Percentiles rank a stretch among this genome's conserved stretches.
Conservation (phyloP, 2,888 invertebrate genomes). For the Caenorhabditis panamensis region DNA sequence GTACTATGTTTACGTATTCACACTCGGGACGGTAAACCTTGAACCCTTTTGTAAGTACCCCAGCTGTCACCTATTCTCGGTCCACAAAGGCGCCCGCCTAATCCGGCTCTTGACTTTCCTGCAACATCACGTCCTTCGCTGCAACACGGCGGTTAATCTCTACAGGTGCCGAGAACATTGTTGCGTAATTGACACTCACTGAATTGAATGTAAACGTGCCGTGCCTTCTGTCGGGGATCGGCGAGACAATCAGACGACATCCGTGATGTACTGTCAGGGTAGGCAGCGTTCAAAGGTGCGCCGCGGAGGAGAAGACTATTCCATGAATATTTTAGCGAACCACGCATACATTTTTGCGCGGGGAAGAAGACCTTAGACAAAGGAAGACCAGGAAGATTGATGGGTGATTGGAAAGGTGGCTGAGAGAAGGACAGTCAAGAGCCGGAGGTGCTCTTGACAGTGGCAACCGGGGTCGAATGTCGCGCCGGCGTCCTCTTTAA, state of each 20-base stretch:
- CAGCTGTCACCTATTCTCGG: slow-evolving; percentile 41
- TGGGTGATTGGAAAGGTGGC: slow-evolving; percentile 30
- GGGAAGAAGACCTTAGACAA: slow-evolving; percentile 12
- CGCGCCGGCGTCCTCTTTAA: slow-evolving; percentile 38
- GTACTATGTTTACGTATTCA: slow-evolving; percentile 2
- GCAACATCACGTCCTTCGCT: slow-evolving; percentile 34
- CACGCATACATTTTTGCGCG: slow-evolving; percentile 37
- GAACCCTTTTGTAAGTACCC: slow-evolving; percentile 53
- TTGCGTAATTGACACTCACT: slow-evolving; percentile 46
- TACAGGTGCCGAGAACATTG: slow-evolving; percentile 39
- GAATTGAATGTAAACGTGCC: background rate
- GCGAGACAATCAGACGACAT: slow-evolving; percentile 4
- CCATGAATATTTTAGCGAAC: slow-evolving; percentile 53
- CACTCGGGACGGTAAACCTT: slow-evolving; percentile 23
- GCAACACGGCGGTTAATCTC: slow-evolving; percentile 32
- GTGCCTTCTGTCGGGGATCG: slow-evolving; percentile 10
- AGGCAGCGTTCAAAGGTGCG: slow-evolving; percentile 39
- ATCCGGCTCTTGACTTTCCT: slow-evolving; percentile 55
- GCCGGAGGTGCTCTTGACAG: slow-evolving; percentile 14
- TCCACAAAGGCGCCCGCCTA: slow-evolving; percentile 25
- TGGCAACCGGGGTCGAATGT: slow-evolving; percentile 22
- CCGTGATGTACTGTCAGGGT: slow-evolving; percentile 22
- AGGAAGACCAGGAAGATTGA: slow-evolving; percentile 50
- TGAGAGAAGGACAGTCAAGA: slow-evolving; percentile 8
- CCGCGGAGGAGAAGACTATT: slow-evolving; percentile 35